These are phyloP conservation scores for Sebastiscus albofasciatus DNA, from an alignment of 2,797 vertebrate species.

Conservation along the genomic window DNA sequence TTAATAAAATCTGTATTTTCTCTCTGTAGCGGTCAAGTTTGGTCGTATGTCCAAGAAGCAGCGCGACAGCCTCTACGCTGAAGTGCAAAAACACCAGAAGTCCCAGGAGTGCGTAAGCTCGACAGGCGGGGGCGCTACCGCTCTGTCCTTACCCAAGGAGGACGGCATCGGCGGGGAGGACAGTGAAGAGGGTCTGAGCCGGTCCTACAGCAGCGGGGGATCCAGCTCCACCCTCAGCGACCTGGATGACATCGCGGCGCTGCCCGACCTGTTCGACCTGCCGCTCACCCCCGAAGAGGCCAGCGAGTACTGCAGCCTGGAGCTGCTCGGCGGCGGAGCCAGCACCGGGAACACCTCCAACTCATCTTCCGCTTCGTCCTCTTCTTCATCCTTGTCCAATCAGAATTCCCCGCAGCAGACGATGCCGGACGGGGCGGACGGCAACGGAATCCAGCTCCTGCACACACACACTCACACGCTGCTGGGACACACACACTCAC, in stretches of 20 bases:
- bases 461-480: constrained; percentile 79
- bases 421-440: constrained; percentile 79
- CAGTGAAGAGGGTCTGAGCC: constrained; percentile 77
- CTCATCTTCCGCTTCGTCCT: constrained; percentile 76
- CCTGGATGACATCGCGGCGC: constrained; percentile 89
- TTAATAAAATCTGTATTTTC: not conserved
- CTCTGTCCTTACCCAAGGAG: constrained; percentile 68
- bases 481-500: constrained; percentile 70
- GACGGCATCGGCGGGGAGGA: constrained; percentile 68
- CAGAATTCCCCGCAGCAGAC: constrained; percentile 90
- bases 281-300: constrained; percentile 90
- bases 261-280: constrained; percentile 91
- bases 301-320: constrained; percentile 89
- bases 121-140: constrained; percentile 42
- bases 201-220: constrained; percentile 86
- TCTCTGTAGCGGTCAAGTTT: constrained; percentile 90
- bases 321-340: constrained; percentile 81
- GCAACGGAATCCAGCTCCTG: constrained; percentile 83
- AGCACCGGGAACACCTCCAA: constrained; percentile 79
- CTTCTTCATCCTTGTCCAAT: constrained; percentile 81
- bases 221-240: constrained; percentile 89
- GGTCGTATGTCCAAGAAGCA: constrained; percentile 97
- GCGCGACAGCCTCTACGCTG: constrained; percentile 92
- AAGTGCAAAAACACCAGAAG: constrained; percentile 94
- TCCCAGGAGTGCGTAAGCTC: constrained; percentile 83